These are phyloP conservation scores for Glaucomys volans DNA, from an alignment of 2,113 vertebrate genomes.

Conservation along the genomic window DNA sequence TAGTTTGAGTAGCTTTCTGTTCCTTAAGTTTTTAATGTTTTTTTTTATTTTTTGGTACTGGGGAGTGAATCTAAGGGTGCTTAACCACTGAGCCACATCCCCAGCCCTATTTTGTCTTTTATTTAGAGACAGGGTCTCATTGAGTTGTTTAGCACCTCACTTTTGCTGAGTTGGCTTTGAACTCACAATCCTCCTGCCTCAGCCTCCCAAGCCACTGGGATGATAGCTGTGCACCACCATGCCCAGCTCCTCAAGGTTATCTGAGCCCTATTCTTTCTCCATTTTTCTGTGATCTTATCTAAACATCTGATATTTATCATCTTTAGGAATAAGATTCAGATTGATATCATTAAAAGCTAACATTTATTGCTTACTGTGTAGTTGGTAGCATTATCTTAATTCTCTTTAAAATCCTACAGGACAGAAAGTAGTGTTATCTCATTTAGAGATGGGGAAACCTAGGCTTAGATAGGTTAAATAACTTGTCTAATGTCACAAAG, in stretches of 20 bases:
- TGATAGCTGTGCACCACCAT: too few species aligned
- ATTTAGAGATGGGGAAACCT: conserved; percentile 11
- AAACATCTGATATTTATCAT: background rate
- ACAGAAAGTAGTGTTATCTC: background rate
- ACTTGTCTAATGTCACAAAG: conserved; percentile 2
- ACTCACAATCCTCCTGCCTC: too few species aligned
- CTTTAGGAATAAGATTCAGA: conserved; percentile 28
- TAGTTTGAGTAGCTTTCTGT: conserved; percentile 3
- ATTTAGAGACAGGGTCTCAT: too few species aligned
- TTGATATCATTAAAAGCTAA: background rate
- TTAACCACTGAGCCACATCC: too few species aligned
- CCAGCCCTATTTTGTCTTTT: too few species aligned
- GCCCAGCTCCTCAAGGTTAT: background rate
- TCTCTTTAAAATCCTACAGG: conserved; percentile 23
- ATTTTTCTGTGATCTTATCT: conserved; percentile 23
- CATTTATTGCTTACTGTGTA: conserved; percentile 1
- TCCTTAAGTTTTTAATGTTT: conserved; percentile 29
- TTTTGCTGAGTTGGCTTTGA: too few species aligned
- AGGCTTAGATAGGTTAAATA: conserved; percentile 17
- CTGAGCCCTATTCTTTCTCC: background rate
- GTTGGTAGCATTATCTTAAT: conserved; percentile 37
- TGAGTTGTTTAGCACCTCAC: too few species aligned
- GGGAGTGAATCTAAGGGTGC: too few species aligned
- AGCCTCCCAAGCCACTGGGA: too few species aligned
- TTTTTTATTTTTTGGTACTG: too few species aligned